These are phyloP conservation scores for Zaprionus gabonicus DNA, from an alignment of 1,140 invertebrate species.

Conservation along the genomic window DNA sequence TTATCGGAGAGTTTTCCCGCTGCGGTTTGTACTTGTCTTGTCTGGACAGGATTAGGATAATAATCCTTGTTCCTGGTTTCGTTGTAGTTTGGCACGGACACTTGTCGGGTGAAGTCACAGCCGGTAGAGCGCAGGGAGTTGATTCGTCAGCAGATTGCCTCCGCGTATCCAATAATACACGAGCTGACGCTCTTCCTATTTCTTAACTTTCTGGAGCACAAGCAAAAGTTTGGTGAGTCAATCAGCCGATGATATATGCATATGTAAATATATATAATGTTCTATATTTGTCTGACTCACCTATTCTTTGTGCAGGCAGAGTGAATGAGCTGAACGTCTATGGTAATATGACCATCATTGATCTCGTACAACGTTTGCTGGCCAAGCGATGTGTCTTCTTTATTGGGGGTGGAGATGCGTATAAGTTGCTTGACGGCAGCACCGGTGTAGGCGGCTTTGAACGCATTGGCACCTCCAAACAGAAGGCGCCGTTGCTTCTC, in stretches of 20 bases:
- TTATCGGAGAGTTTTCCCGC: conserved; percentile 45
- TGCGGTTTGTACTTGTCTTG: conserved; percentile 4
- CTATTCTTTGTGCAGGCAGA: conserved; percentile 22
- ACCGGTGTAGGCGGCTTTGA: conserved; percentile 51
- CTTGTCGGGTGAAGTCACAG: conserved; percentile 56
- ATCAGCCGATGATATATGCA: neutral
- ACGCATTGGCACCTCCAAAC: conserved; percentile 44
- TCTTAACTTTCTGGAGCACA: conserved; percentile 71
- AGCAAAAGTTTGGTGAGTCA: conserved; percentile 63
- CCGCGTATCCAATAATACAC: conserved; percentile 77
- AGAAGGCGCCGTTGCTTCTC: conserved; percentile 50
- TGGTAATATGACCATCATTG: conserved; percentile 38
- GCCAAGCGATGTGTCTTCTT: conserved; percentile 68
- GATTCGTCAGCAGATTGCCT: conserved; percentile 65
- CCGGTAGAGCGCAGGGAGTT: conserved; percentile 36
- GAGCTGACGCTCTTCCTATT: conserved; percentile 60
- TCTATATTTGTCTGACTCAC: neutral
- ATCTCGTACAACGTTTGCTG: conserved; percentile 69
- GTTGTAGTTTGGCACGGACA: conserved; percentile 41
- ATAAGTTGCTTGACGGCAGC: conserved; percentile 39
- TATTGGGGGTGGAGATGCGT: conserved; percentile 23
- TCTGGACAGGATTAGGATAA: too few relatives aligned
- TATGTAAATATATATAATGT: too few relatives aligned
- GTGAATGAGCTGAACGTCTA: conserved; percentile 44
- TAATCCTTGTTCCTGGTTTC: neutral